Evolutionary conservation across 2,888 invertebrate species (phyloP).

Genomic region (Microctonus aethiopoides): DNA sequence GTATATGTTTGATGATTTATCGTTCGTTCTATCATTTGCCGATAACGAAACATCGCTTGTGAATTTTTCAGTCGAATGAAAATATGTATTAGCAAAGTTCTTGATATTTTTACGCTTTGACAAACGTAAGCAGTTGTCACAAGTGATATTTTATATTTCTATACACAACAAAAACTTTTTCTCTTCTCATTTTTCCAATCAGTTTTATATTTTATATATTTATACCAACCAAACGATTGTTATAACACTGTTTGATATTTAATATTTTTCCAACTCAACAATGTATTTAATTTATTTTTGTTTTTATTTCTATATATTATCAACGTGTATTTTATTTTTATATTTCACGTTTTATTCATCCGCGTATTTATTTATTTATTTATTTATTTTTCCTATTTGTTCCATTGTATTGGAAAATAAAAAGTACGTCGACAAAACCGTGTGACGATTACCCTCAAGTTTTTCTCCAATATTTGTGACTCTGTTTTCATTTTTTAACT

Average conservation of each 20-base stretch:
- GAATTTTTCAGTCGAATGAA: constrained; percentile 7
- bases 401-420: not conserved
- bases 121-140: constrained; percentile 21
- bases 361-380: not conserved
- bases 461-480: not conserved
- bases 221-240: not conserved
- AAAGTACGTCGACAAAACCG: not conserved
- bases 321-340: too few species aligned
- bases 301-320: not conserved
- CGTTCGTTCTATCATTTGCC: not conserved
- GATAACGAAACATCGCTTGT: constrained; percentile 10
- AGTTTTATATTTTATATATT: not conserved
- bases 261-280: not conserved
- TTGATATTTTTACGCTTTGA: constrained; percentile 35
- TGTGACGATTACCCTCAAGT: constrained; percentile 5
- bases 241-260: constrained; percentile 18
- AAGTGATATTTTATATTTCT: not conserved
- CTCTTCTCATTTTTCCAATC: not conserved
- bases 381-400: not conserved
- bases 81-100: constrained; percentile 14
- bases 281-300: not conserved
- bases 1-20: not conserved
- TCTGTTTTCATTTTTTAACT: not conserved
- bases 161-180: not conserved
- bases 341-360: too few species aligned